Evolutionary conservation across 2,113 vertebrate genomes (phyloP), one percentile per base, ranked within the genome.

Genomic region (Plotosus lineatus): DNA sequence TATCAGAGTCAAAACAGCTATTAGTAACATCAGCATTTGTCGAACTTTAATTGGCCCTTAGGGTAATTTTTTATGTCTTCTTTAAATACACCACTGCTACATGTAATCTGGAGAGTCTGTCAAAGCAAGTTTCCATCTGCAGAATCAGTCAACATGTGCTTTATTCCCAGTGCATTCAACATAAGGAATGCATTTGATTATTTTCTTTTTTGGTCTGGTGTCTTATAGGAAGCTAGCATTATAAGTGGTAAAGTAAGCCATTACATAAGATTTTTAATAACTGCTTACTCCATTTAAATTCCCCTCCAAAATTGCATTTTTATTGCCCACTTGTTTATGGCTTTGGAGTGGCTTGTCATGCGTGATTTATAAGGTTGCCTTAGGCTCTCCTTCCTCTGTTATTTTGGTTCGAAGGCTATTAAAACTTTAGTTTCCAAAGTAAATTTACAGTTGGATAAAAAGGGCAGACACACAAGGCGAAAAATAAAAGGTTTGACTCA

Each of bases 31-130:
- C 68, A 69, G 78, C 78, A 60, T 80, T 69, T 69, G 61, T 38
- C 17, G 69, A 79, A 56, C 38, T 89, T 87, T 88, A 91, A 90
- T 88, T 90, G 88, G 87, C 78, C 89, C 66, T 84, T 71, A 73
- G 87, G 87, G 77, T 63, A 17, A 76, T 56, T 79, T 86, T 86
- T 87, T 63, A 83, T 82, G 82, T 74, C 51, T 61, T 68, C 63
- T 78, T 72, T 72, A 73, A 85, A 84, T 82, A 80, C 17, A 82
- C 80, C 46, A 46, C 42, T 58, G 50, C 51, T 44, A 58, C 69
- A 71, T 60, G 44, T 82, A 72, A 82, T 78, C 42, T 23, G 28
- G 63, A 83, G 77, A 72, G 74, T 84, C 53, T 79, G 73, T 68
- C 40, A 66, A 4, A 56, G 69, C 82, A 78, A 74, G 50, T 85